Conservation (phyloP, 2,113 vertebrate species). For the Cervus canadensis region DNA sequence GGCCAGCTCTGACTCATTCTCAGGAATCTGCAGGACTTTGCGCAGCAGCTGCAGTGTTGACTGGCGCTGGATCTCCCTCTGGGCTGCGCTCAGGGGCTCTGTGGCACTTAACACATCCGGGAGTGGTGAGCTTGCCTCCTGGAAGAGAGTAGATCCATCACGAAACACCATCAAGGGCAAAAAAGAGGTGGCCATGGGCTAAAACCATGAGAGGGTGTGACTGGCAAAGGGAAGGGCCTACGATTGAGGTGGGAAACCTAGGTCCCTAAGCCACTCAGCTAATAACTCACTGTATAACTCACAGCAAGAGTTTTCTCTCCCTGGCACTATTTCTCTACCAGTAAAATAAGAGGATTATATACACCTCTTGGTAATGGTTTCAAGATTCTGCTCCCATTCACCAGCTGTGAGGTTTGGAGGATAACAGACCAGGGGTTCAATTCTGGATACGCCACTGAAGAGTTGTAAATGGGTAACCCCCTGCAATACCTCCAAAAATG, state of each 20-base stretch:
- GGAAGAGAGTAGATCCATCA: slow-evolving; percentile 26
- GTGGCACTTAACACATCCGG: slow-evolving; percentile 81
- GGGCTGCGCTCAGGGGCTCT: slow-evolving; percentile 83
- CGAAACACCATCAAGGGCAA: not conserved
- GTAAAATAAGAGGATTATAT: not conserved
- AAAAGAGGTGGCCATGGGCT: not conserved
- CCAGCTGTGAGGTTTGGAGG: not conserved
- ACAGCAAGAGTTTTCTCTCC: not conserved
- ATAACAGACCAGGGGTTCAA: not conserved
- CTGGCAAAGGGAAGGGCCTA: not conserved
- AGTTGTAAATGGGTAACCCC: not conserved
- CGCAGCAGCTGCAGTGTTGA: slow-evolving; percentile 92
- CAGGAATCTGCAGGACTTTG: slow-evolving; percentile 90
- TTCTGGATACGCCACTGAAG: not conserved
- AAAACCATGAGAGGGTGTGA: not conserved
- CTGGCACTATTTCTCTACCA: not conserved
- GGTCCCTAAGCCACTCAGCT: not conserved
- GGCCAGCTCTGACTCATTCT: slow-evolving; percentile 91
- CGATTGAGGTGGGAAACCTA: not conserved
- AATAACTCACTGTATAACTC: not conserved
- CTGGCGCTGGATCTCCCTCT: slow-evolving; percentile 92
- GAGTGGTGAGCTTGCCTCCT: slow-evolving; percentile 78
- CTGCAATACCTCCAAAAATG: not conserved
- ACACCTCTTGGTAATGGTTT: not conserved
- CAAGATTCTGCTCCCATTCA: not conserved